Evolutionary conservation across 2,797 vertebrate species (phyloP), one percentile per base, ranked within the genome.

Genomic region (Glossophaga mutica): DNA sequence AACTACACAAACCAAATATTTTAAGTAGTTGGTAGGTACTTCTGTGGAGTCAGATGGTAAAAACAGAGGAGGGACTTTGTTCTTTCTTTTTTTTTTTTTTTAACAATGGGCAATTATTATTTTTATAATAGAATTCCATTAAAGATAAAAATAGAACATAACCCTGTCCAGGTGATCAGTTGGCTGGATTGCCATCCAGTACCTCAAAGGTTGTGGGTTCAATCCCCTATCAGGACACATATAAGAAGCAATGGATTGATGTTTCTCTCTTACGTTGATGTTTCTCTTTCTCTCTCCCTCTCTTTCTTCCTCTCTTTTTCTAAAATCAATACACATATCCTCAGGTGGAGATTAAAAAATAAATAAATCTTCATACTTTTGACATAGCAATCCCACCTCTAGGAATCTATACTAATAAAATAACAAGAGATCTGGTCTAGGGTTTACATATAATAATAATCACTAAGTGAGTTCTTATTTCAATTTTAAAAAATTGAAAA

Each of bases 291-390:
- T 65, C 29, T 16, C 59, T 32, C 26, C 29, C 9, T 59, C 59
- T 65, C 29, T 32, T 59, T 59, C 24, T 11, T 62, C 57, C 57
- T 26, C 57, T 59, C 10, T 59, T 10, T 24, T 26, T 62, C 59
- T 62, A 62, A 62, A 62, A 62, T 62, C 59, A 62, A 62, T 15
- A 62, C 15, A 32, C 12, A 32, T 32, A 62, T 62, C 26, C 59
- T 62, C 12, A 26, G 59, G 59, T 62, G 29, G 14, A 26, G 59
- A 62, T 62, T 62, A 29, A 29, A 29, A 62, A 62, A 32, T 29
- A 93, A 96, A 70, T 22, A 86, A 81, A 95, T 82, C 6, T 84
- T 84, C 24, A 87, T 3, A 94, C 18, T 88, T 87, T 71, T 68
- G 32, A 50, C 34, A 81, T 6, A 90, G 44, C 55, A 74, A 90